These are phyloP conservation scores for Cecidostiba fungosa DNA, from an alignment of 2,888 invertebrate genomes.

Conservation along the genomic window DNA sequence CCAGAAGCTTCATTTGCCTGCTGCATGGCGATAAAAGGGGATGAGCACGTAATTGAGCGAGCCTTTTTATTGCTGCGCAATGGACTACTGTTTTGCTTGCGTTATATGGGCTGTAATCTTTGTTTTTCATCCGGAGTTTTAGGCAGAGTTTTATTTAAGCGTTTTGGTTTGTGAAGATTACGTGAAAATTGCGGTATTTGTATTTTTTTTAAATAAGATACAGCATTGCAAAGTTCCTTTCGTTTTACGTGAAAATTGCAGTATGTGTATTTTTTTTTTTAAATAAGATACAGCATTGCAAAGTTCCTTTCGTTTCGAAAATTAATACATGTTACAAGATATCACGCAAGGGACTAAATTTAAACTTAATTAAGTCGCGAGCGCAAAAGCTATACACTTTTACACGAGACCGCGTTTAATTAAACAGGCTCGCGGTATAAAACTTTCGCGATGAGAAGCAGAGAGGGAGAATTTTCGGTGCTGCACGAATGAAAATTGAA, in stretches of 20 bases:
- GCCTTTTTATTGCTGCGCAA: background rate
- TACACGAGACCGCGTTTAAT: slow-evolving; percentile 15
- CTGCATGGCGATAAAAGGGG: background rate
- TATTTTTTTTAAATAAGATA: background rate
- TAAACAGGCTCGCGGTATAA: background rate
- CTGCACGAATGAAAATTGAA: background rate
- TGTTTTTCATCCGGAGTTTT: no score
- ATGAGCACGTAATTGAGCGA: slow-evolving; percentile 32
- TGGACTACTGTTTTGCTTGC: background rate
- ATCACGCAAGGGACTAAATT: slow-evolving; percentile 3
- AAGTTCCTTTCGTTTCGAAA: background rate
- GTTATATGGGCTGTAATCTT: no score
- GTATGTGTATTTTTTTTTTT: background rate
- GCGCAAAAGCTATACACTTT: slow-evolving; percentile 7
- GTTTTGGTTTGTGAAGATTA: no score
- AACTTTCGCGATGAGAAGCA: background rate
- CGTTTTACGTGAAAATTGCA: background rate
- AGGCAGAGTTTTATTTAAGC: no score
- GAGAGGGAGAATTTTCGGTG: background rate
- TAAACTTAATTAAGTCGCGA: slow-evolving; percentile 32
- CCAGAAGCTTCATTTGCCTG: slow-evolving; percentile 40
- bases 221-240: background rate
- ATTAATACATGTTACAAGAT: background rate
- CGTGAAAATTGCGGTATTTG: no score
- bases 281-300: background rate